Evolutionary conservation across 1,140 invertebrate genomes (phyloP).

Genomic region (Ceratosolen fusciceps): DNA sequence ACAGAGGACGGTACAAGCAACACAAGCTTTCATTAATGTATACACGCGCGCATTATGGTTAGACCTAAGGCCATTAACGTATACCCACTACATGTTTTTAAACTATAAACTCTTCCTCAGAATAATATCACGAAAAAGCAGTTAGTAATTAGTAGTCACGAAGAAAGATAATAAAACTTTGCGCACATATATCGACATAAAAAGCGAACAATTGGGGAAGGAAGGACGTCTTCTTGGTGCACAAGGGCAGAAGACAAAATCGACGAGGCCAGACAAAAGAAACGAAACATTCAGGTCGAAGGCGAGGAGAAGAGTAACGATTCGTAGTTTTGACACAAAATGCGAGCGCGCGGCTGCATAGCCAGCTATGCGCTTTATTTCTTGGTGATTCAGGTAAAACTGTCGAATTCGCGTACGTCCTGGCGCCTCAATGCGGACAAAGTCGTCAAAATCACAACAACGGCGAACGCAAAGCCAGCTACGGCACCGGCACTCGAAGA

Average conservation of each 20-base stretch:
- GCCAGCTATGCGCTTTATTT: constrained; percentile 63
- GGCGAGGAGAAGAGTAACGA: neutral
- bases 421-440: constrained; percentile 66
- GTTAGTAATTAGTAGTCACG: neutral
- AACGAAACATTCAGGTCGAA: neutral
- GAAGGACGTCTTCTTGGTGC: neutral
- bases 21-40: neutral
- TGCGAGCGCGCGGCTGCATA: constrained; percentile 57
- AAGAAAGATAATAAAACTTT: neutral
- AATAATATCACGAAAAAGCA: neutral
- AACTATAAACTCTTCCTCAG: neutral
- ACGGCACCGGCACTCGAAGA: constrained; percentile 57
- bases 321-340: constrained; percentile 49
- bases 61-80: neutral
- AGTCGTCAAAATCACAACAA: constrained; percentile 56
- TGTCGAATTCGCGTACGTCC: constrained; percentile 67
- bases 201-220: neutral
- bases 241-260: neutral
- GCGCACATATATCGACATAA: neutral
- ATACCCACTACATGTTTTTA: neutral
- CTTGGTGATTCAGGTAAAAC: constrained; percentile 63
- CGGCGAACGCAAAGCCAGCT: constrained; percentile 55
- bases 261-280: neutral
- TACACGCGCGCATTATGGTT: neutral
- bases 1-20: neutral